A percentile compares a stretch with the other conserved stretches of the same genome.
Evolutionary conservation across 1,140 invertebrate species (phyloP).

Genomic region (Nasonia vitripennis): DNA sequence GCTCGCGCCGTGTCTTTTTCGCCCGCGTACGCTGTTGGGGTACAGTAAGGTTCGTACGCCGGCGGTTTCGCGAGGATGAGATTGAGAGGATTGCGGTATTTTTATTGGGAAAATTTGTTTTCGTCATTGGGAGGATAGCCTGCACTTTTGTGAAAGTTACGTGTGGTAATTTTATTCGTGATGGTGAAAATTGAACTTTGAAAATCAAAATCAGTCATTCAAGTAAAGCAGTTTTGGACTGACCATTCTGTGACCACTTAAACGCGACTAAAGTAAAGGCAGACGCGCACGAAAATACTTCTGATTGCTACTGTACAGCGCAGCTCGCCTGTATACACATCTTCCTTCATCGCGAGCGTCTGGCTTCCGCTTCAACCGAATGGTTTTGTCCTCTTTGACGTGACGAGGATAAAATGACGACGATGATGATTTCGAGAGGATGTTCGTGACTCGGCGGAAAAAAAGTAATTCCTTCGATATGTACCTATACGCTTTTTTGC

Average conservation of each 20-base stretch:
- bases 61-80: neutral
- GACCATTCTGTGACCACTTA: too few species aligned
- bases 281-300: constrained; percentile 3
- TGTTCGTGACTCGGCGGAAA: neutral
- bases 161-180: too few species aligned
- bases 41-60: neutral
- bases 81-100: neutral
- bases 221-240: too few species aligned
- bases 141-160: too few species aligned
- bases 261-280: too few species aligned
- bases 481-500: neutral
- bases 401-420: constrained; percentile 26
- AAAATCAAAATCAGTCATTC: too few species aligned
- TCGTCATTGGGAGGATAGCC: too few species aligned
- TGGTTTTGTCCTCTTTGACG: constrained; percentile 35
- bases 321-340: neutral
- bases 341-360: constrained; percentile 5
- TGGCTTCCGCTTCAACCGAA: constrained; percentile 35
- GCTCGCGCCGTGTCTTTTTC: constrained; percentile 26
- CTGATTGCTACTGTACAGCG: neutral
- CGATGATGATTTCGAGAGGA: constrained; percentile 16
- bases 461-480: neutral
- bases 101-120: neutral
- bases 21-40: neutral
- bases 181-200: too few species aligned